phyloP scores from a whole-genome alignment of 1,140 invertebrate species.

The Capitella teleta region DNA sequence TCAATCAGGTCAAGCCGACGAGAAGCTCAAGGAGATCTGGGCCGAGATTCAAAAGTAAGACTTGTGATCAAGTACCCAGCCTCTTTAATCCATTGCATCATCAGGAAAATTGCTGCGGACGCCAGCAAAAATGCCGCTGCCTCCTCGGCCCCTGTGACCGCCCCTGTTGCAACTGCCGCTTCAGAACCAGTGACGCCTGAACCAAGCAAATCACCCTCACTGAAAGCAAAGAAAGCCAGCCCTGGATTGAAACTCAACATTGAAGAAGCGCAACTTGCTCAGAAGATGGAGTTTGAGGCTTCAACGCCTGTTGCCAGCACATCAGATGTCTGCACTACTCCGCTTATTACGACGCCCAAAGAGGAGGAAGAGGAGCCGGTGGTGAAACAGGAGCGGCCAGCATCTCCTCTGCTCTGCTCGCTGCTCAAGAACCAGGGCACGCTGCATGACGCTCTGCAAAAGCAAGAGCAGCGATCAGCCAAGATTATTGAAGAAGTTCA shows the following conservation, averaged over 20 bases:
- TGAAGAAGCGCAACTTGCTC: background rate
- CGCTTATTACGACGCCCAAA: constrained; percentile 7
- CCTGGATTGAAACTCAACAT: constrained; percentile 10
- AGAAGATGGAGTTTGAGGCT: background rate
- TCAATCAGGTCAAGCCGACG: constrained; percentile 49
- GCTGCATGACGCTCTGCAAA: constrained; percentile 19
- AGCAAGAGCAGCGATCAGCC: constrained; percentile 17
- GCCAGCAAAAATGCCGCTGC: too few relatives aligned
- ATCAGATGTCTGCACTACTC: constrained; percentile 5
- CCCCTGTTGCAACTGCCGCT: background rate
- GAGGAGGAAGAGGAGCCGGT: constrained; percentile 8
- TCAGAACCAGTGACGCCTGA: constrained; percentile 12
- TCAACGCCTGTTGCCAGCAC: background rate
- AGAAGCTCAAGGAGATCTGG: constrained; percentile 60
- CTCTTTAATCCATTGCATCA: background rate
- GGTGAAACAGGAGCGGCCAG: constrained; percentile 19
- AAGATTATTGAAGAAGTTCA: too few relatives aligned
- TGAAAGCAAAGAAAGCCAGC: background rate
- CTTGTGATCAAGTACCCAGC: background rate
- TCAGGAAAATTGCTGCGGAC: too few relatives aligned
- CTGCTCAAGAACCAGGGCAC: constrained; percentile 55
- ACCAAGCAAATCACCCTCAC: too few relatives aligned
- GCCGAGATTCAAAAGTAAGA: constrained; percentile 55
- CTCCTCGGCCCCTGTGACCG: background rate
- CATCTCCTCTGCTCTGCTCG: constrained; percentile 68